Base-by-base conservation (phyloP, 2,888 invertebrate species). In the Gortyna flavago region DNA sequence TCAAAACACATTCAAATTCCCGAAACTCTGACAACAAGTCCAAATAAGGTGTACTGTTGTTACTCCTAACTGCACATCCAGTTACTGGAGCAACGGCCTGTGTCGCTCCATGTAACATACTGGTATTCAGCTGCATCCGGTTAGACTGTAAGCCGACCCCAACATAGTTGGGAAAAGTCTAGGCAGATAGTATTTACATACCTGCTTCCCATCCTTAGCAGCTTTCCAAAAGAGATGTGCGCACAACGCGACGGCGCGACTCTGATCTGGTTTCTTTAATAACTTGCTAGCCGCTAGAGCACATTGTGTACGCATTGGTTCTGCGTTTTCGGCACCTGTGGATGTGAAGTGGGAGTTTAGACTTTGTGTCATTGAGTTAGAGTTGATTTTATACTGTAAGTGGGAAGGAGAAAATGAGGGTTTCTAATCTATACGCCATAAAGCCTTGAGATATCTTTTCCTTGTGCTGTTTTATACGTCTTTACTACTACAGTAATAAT, bases 221-320 rank as follows among this genome's bases (percentile, higher is more conserved):
- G 98, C 99, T 85, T 99, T 99, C 99, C 99, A 99, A 97, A 99
- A 99, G 80, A 99, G 97, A 94, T 99, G 99, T 0, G 99, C 98
- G 93, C 99, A 99, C 0, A 98, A 97, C 0, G 99, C 98, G 0
- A 99, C 99, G 0, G 99, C 99, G 61, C 99, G 97, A 90, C 99
- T 99, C 93, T 99, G 99, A 96, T 99, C 99, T 0, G 99, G 99
- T 91, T 99, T 99, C 96, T 99, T 99, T 48, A 99, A 97, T 88
- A 99, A 97, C 93, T 99, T 99, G 84, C 99, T 98, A 13, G 99
- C 99, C 1, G 99, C 99, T 68, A 99, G 96, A 0, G 99, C 99
- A 95, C 99, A 99, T 91, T 99, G 99, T 3, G 99, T 99, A 61
- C 99, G 97, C 90, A 99, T 97, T 0, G 99, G 99, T 90, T 99